Base-by-base conservation (phyloP, 2,888 invertebrate species). In the Tetranychus piercei region DNA sequence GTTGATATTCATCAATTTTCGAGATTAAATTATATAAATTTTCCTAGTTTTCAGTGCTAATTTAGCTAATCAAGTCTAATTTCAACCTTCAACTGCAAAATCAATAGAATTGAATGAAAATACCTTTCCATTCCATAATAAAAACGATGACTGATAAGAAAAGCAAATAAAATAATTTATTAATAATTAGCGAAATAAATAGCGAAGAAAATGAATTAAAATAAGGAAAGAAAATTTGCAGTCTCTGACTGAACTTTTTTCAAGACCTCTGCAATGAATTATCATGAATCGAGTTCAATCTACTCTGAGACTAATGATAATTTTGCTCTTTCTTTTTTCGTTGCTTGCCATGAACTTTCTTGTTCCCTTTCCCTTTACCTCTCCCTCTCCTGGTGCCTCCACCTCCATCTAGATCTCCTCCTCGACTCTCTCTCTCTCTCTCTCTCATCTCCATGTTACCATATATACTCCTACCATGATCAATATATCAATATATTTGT, bases 271-370 rank as follows among this genome's bases (percentile, higher is more conserved):
- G 55, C 55, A 15, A 55, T 9, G 15, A 55, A 55, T 55, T 55
- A 43, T 71, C 69, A 23, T 43, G 74, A 72, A 74, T 69, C 23
- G 69, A 73, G 72, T 67, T 74, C 71, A 74, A 71, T 66, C 34
- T 71, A n/a, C 44, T n/a, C 72, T 20, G 20, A 20, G 18, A 20
- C n/a, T 72, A 8, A 23, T 45, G 44, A 20, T 20, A n/a, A 34
- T 44, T 15, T 44, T 44, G 72, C 34, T 44, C 72, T 22, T 18
- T 72, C n/a, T 22, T 34, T 43, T 11, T 43, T 20, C 20, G 69
- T 69, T 69, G 11, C 34, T 23, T 23, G 20, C 69, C 69, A 23
- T 69, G 20, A 23, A 69, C 69, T 69, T 69, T 66, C 66, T 66
- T 8, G 18, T 20, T 66, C 66, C 20, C 66, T 66, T 23, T 69